Percentiles rank a stretch among this genome's conserved stretches.
phyloP scores from a whole-genome alignment of 2,113 vertebrate species.

The Hipposideros armiger region DNA sequence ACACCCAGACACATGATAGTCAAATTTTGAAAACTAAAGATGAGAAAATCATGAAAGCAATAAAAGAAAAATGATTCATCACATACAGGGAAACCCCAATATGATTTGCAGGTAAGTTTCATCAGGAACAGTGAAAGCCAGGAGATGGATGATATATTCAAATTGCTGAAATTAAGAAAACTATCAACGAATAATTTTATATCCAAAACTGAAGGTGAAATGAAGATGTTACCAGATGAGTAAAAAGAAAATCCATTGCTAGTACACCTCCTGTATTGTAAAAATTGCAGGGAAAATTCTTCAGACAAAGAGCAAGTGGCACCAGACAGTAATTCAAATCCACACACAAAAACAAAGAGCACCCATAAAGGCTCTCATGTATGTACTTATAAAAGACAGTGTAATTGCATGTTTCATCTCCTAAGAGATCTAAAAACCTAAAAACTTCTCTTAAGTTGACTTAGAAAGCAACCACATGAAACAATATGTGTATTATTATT shows the following conservation, averaged over 20 bases:
- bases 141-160: not conserved
- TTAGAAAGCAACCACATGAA: not conserved
- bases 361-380: not conserved
- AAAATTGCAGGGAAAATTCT: not conserved
- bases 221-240: not conserved
- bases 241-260: not conserved
- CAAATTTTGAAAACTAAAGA: not conserved
- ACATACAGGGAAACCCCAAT: not conserved
- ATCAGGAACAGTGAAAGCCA: not conserved
- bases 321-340: constrained; percentile 36
- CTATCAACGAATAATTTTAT: not conserved
- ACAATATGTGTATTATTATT: not conserved
- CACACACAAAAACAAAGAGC: not conserved
- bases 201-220: constrained; percentile 46
- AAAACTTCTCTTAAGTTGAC: not conserved
- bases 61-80: not conserved
- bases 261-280: not conserved
- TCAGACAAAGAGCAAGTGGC: not conserved
- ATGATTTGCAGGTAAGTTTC: not conserved
- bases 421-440: not conserved
- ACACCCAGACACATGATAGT: not conserved
- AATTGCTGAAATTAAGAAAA: constrained; percentile 10
- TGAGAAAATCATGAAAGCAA: not conserved
- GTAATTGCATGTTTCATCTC: not conserved
- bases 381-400: not conserved